Evolutionary conservation across 2,797 vertebrate species (phyloP), one percentile per base, ranked within the genome.

Genomic region (Anguilla pacifica): DNA sequence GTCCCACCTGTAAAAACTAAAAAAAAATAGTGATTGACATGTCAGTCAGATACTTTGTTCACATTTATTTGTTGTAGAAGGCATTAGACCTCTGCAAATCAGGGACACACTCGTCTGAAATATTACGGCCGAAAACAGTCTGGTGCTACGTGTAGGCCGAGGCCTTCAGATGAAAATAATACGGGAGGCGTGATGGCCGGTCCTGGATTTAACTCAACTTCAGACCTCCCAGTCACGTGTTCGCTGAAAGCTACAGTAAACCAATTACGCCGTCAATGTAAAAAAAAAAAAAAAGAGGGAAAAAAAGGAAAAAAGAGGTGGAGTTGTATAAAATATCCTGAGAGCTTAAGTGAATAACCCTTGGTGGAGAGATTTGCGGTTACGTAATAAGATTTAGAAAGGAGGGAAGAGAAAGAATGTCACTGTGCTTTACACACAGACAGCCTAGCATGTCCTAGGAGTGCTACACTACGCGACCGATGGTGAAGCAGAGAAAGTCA

Each of bases 321-420:
- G 82, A 55, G 49, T 31, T 53, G 46, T 57, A 55, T 57, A 11
- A 46, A 57, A 59, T 31, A 35, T 35, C n/a, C 83, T 6, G 51
- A 55, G 11, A 49, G 83, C 77, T 46, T 84, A 84, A 55, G 28
- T 84, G 83, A 84, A 57, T 84, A 84, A 84, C 83, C 31, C 43
- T n/a, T 9, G 19, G 43, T 11, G 46, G 35, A 81, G 77, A 81
- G 77, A 81, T 81, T 81, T 81, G 9, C 77, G 17, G 51, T 59
- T 57, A 17, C 13, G 28, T 59, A 84, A 84, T 84, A 39, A 4
- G 53, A 55, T 35, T 84, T 55, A 84, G 39, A 84, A 51, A 51
- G 51, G 51, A 83, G n/a, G 46, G 46, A 84, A 46, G 3, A 57
- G 31, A 57, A 84, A 59, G 0, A 13, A 2, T 57, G 7, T 53